These are phyloP conservation scores for Alfaro cultratus DNA, from an alignment of 2,797 vertebrate genomes.

Conservation along the genomic window DNA sequence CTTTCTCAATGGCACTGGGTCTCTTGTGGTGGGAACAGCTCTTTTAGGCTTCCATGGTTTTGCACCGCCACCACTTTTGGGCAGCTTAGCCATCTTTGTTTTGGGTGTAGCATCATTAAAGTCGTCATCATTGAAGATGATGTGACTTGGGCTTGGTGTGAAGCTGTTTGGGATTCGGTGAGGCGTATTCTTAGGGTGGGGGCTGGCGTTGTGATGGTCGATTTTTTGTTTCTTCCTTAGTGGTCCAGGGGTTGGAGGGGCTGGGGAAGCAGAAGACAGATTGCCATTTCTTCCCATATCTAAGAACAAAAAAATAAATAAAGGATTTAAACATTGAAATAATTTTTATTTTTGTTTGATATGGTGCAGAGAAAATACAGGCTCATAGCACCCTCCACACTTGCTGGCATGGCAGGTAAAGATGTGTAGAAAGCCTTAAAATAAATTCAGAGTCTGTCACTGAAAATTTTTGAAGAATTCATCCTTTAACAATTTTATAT, in stretches of 20 bases:
- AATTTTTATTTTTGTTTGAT: background rate
- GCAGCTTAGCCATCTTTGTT: conserved; percentile 34
- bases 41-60: conserved; percentile 73
- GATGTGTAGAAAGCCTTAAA: background rate
- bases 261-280: conserved; percentile 8
- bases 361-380: background rate
- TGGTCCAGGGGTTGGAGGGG: conserved; percentile 40
- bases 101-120: conserved; percentile 6
- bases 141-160: conserved; percentile 42
- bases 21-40: conserved; percentile 55
- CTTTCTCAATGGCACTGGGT: conserved; percentile 9
- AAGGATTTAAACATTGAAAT: background rate
- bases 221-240: conserved; percentile 74
- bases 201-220: conserved; percentile 37
- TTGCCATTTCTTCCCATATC: conserved; percentile 63
- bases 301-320: conserved; percentile 39
- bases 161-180: conserved; percentile 22
- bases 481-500: background rate
- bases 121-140: conserved; percentile 48
- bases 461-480: background rate
- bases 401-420: background rate
- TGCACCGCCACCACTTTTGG: conserved; percentile 16
- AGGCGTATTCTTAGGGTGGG: conserved; percentile 23
- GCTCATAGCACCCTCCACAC: background rate
- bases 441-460: background rate